phyloP scores from a whole-genome alignment of 1,140 invertebrate genomes.

The Sminthurides bifidus region DNA sequence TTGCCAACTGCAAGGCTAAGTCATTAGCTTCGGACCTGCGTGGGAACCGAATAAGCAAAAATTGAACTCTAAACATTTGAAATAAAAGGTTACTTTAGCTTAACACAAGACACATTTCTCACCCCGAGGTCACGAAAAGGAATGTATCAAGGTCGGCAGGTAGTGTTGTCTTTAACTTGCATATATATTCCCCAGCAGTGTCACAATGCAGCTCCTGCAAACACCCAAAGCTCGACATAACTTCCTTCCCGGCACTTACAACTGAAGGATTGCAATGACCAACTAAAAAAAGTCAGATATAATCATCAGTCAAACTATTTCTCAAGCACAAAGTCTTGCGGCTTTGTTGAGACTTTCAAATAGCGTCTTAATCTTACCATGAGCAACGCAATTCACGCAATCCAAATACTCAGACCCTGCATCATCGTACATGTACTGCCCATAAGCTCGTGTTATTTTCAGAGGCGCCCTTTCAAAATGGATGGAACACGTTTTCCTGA shows the following conservation, averaged over 20 bases:
- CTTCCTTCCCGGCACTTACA: conserved; percentile 40
- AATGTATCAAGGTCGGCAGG: conserved; percentile 45
- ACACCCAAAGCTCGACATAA: conserved; percentile 37
- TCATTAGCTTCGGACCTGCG: conserved; percentile 49
- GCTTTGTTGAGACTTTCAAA: neutral
- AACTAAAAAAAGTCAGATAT: conserved; percentile 36
- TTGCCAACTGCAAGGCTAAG: conserved; percentile 47
- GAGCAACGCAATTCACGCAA: conserved; percentile 52
- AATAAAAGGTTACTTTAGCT: neutral
- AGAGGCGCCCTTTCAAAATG: conserved; percentile 30
- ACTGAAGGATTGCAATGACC: conserved; percentile 50
- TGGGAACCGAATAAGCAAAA: neutral
- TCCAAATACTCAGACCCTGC: conserved; percentile 44
- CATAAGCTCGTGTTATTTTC: conserved; percentile 31
- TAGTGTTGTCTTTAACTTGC: conserved; percentile 42
- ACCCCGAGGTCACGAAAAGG: conserved; percentile 52
- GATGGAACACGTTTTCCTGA: conserved; percentile 26
- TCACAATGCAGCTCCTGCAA: conserved; percentile 35
- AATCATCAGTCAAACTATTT: conserved; percentile 2
- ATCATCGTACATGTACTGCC: conserved; percentile 52
- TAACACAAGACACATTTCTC: conserved; percentile 18
- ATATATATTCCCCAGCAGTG: conserved; percentile 43
- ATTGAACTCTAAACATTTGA: neutral
- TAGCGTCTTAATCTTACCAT: conserved; percentile 39
- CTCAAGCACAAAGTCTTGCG: neutral